Conservation (phyloP, 2,113 vertebrate genomes). For the Mesembrinibis cayennensis region DNA sequence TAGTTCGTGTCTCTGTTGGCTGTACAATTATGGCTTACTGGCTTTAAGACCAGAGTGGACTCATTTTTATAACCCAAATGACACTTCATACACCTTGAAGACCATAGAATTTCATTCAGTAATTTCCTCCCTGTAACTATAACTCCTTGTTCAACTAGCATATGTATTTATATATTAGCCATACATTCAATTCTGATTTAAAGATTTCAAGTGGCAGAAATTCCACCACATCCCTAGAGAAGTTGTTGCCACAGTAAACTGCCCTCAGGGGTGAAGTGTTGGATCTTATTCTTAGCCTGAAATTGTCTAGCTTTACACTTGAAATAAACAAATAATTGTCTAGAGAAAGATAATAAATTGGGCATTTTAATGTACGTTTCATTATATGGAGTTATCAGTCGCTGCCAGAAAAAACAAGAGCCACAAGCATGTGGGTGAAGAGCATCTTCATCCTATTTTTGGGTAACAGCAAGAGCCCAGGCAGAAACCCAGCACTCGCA, state of each 20-base stretch:
- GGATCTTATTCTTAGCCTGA: not conserved
- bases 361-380: not conserved
- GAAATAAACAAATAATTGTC: not conserved
- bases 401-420: not conserved
- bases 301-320: not conserved
- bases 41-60: not conserved
- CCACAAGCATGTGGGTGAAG: rapidly evolving
- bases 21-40: not conserved
- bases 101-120: not conserved
- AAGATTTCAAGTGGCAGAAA: not conserved
- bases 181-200: not conserved
- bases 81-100: not conserved
- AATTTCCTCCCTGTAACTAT: not conserved
- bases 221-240: not conserved
- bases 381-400: not conserved
- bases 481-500: rapidly evolving
- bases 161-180: not conserved
- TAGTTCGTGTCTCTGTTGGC: not conserved
- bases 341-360: not conserved
- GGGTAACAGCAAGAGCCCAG: not conserved
- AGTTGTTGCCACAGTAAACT: not conserved
- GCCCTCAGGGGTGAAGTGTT: not conserved
- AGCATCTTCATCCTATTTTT: rapidly evolving
- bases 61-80: not conserved
- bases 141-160: not conserved